Evolutionary conservation across 2,113 vertebrate species (phyloP).

Genomic region (Eudorcas thomsonii): DNA sequence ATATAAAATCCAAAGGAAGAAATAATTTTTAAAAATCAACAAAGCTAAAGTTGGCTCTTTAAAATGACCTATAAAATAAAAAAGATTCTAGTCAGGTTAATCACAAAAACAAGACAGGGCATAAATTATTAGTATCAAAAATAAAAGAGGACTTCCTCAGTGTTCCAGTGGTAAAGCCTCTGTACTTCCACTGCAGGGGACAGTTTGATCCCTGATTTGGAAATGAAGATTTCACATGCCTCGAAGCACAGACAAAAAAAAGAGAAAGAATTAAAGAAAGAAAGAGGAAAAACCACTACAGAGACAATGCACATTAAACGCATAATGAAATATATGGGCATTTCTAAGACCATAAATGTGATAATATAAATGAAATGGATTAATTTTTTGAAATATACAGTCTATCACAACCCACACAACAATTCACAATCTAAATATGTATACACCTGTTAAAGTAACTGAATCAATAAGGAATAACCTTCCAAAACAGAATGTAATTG

Average conservation of each 20-base stretch:
- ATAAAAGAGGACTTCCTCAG: not conserved
- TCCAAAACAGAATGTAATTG: not conserved
- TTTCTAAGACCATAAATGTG: not conserved
- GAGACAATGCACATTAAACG: not conserved
- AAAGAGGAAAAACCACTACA: not conserved
- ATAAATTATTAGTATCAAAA: not conserved
- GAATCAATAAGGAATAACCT: not conserved
- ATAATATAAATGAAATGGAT: not conserved
- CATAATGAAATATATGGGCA: not conserved
- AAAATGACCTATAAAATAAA: not conserved
- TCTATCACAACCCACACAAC: not conserved
- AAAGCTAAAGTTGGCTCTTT: not conserved
- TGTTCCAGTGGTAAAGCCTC: not conserved
- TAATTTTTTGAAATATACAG: not conserved
- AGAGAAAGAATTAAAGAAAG: not conserved
- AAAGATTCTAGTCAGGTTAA: not conserved
- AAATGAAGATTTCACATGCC: not conserved
- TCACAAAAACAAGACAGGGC: not conserved
- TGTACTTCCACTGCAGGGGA: not conserved
- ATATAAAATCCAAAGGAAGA: not conserved
- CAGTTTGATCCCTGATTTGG: not conserved
- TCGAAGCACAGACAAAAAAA: not conserved
- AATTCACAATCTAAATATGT: not conserved
- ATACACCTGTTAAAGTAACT: not conserved
- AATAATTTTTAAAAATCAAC: not conserved